Conservation (phyloP, 2,113 vertebrate genomes). For the Rafetus swinhoei region DNA sequence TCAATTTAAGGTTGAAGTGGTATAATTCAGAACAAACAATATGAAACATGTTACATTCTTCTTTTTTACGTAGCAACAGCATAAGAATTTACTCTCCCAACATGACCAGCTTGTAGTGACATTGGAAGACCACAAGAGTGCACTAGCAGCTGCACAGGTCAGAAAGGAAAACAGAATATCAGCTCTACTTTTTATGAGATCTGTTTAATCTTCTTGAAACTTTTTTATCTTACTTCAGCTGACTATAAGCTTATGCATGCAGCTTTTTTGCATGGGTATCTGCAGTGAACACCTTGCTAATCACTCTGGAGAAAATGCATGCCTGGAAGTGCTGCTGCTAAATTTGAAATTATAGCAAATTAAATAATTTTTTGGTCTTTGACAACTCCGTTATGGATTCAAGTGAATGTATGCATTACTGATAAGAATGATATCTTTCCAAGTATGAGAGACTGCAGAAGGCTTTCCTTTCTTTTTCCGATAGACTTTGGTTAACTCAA, state of each 20-base stretch:
- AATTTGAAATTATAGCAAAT: not conserved
- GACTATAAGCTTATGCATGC: slow-evolving; percentile 70
- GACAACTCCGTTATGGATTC: not conserved
- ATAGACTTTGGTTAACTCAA: not conserved
- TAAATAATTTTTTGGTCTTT: not conserved
- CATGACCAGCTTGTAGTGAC: slow-evolving; percentile 93
- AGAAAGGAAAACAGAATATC: slow-evolving; percentile 68
- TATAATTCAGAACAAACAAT: not conserved
- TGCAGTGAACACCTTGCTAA: slow-evolving; percentile 3
- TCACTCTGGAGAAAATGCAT: slow-evolving; percentile 64
- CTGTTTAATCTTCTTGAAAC: not conserved
- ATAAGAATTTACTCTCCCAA: slow-evolving; percentile 91
- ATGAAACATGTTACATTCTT: slow-evolving; percentile 71
- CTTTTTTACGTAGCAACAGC: slow-evolving; percentile 87
- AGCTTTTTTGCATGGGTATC: slow-evolving; percentile 40
- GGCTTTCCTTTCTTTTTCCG: slow-evolving; percentile 39
- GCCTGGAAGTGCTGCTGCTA: slow-evolving; percentile 24
- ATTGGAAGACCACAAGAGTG: slow-evolving; percentile 98
- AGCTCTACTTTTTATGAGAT: slow-evolving; percentile 17
- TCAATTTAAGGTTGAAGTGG: not conserved
- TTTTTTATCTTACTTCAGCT: slow-evolving; percentile 17
- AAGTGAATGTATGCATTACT: not conserved
- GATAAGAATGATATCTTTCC: not conserved
- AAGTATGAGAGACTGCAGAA: not conserved
- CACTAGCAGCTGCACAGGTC: slow-evolving; percentile 95